phyloP scores from a whole-genome alignment of 2,888 invertebrate genomes.

The Pachycephus smyrnensis region DNA sequence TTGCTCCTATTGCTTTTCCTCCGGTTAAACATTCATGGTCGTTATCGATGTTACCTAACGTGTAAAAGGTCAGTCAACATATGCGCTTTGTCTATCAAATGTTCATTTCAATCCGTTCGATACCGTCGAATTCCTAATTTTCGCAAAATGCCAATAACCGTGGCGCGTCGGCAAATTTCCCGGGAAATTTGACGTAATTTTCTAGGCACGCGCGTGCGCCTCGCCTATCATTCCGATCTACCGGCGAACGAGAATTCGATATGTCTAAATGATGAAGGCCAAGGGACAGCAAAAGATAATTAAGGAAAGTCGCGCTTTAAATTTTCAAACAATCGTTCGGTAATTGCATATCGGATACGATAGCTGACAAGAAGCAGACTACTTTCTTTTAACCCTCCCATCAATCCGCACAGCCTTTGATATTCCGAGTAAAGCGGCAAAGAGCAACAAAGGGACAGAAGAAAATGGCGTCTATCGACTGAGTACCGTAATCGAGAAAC shows the following conservation, averaged over 20 bases:
- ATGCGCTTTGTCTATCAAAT: background rate
- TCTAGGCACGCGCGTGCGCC: background rate
- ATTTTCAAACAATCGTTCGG: background rate
- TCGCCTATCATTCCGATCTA: background rate
- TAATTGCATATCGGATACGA: no score
- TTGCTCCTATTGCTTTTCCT: background rate
- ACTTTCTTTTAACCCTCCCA: background rate
- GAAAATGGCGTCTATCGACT: background rate
- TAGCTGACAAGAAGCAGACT: no score
- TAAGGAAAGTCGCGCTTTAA: background rate
- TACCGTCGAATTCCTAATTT: background rate
- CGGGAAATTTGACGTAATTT: background rate
- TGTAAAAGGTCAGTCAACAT: background rate
- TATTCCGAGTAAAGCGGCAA: background rate
- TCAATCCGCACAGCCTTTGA: background rate
- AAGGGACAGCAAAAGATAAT: background rate
- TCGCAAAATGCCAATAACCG: background rate
- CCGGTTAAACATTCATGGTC: background rate
- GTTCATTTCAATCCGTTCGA: background rate
- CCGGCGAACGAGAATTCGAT: background rate
- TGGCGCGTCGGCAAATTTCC: background rate
- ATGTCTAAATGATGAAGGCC: background rate
- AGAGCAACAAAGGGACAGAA: background rate
- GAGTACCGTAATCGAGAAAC: background rate
- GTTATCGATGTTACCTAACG: background rate